Conservation (phyloP, 2,113 vertebrate genomes). For the Corynorhinus townsendii region DNA sequence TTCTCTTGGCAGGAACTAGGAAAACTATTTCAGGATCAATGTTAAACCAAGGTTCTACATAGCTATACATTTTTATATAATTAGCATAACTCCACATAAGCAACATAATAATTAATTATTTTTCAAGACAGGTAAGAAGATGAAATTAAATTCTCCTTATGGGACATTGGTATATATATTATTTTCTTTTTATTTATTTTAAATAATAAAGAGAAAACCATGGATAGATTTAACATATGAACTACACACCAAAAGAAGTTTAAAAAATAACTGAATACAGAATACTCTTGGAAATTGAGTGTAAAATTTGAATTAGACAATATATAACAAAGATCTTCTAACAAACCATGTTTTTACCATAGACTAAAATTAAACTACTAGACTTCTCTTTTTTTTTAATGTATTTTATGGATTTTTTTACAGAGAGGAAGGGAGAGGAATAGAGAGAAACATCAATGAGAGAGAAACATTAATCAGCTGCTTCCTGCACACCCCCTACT, state of each 20-base stretch:
- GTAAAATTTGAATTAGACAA: not conserved
- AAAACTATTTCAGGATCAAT: slow-evolving; percentile 24
- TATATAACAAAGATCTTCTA: not conserved
- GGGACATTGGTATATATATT: not conserved
- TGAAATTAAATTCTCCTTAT: not conserved
- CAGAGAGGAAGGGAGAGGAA: no score
- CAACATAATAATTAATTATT: not conserved
- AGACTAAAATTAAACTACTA: not conserved
- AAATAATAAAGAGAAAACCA: not conserved
- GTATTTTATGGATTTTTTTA: no score
- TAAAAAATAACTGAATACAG: not conserved
- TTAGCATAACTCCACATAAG: not conserved
- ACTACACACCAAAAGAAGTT: not conserved
- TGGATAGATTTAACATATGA: not conserved
- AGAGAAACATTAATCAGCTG: no score
- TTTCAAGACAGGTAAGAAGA: not conserved
- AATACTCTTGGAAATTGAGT: not conserved
- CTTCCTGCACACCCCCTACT: no score
- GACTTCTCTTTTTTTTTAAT: not conserved
- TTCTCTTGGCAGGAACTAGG: not conserved
- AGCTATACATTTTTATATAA: not conserved
- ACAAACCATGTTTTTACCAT: not conserved
- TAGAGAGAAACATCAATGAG: no score
- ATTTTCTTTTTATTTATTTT: not conserved
- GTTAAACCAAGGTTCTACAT: not conserved